Evolutionary conservation across 2,888 invertebrate genomes (phyloP), one percentile per base, ranked within the genome.

Genomic region (Diarsia brunnea): DNA sequence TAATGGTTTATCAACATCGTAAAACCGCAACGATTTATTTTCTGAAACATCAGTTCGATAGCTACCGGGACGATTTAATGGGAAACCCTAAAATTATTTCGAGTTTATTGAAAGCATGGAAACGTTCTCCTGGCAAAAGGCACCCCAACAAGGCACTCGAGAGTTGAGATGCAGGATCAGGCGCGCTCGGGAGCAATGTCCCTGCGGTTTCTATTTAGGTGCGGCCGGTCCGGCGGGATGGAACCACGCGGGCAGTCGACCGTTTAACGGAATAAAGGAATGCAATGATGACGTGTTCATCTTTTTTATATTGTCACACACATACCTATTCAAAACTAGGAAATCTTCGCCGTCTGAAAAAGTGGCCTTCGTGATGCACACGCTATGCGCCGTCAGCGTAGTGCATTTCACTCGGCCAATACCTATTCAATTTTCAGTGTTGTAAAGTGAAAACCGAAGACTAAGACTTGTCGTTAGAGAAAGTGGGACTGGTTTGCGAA

Each of bases 121-220:
- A 65, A 88, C 87, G 84, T 86, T 84, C 64, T 81, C 60, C 81
- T 86, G 89, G 88, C 86, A 89, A 90, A 92, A 92, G 87, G 91
- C 89, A 91, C 90, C 91, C 94, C 91, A 94, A 94, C 92, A 94
- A 93, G 94, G 92, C 93, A 95, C 93, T 94, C 90, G 91, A 94
- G 93, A 93, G 90, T 90, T 87, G 90, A 92, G 91, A 92, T 90
- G 91, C 94, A 95, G 95, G 95, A 95, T 93, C 95, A 94, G 92
- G 90, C 91, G 90, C 88, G 85, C 89, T 89, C 91, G 96, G 95
- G 96, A 94, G 96, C 96, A 96, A 95, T 94, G 96, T 95, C 96
- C 96, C 95, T 96, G 95, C 91, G 94, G 95, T 96, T 95, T 96
- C 96, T 96, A 96, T 96, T 96, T 96, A 96, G 95, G 96, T 96